A percentile compares a stretch with the other conserved stretches of the same genome.
These are phyloP conservation scores for Tetragnatha versicolor DNA, from an alignment of 1,140 invertebrate genomes.

Conservation along the genomic window DNA sequence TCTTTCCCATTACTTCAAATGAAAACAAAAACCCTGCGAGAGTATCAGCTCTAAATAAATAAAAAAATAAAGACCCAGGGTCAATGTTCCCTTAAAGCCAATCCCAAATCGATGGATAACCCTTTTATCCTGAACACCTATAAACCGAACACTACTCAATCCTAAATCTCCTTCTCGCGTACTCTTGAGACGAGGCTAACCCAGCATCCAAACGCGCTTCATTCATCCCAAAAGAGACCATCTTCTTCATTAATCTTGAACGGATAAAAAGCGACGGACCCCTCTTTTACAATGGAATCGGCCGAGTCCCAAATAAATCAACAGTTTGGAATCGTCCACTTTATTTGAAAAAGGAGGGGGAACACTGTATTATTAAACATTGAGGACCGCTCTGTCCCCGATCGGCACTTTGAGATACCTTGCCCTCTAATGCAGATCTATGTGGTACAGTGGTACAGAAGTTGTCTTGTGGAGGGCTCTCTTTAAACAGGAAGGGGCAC, in stretches of 20 bases:
- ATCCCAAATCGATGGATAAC: too few relatives aligned
- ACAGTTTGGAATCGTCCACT: conserved; percentile 1
- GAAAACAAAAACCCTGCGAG: too few relatives aligned
- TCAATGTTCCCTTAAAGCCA: too few relatives aligned
- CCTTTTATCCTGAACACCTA: not conserved
- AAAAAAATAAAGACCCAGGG: too few relatives aligned
- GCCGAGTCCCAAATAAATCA: conserved; percentile 28
- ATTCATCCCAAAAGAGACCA: not conserved
- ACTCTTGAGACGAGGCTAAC: too few relatives aligned
- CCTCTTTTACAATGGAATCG: conserved; percentile 11
- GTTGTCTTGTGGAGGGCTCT: not conserved
- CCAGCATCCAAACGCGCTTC: not conserved
- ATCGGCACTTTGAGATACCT: conserved; percentile 4
- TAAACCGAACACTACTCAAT: not conserved
- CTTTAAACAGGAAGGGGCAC: conserved; percentile 45
- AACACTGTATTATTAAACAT: conserved; percentile 34
- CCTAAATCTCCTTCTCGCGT: not conserved
- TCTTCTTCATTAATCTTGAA: conserved; percentile 9
- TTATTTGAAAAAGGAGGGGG: not conserved
- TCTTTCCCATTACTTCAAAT: too few relatives aligned
- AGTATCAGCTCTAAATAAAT: too few relatives aligned
- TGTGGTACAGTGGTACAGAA: conserved; percentile 3
- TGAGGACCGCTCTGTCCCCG: conserved; percentile 10
- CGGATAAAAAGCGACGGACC: not conserved
- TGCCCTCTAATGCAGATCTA: not conserved